A percentile compares a stretch with the other conserved stretches of the same genome.
Conservation (phyloP, 2,113 vertebrate genomes). For the Myrmecophaga tridactyla region DNA sequence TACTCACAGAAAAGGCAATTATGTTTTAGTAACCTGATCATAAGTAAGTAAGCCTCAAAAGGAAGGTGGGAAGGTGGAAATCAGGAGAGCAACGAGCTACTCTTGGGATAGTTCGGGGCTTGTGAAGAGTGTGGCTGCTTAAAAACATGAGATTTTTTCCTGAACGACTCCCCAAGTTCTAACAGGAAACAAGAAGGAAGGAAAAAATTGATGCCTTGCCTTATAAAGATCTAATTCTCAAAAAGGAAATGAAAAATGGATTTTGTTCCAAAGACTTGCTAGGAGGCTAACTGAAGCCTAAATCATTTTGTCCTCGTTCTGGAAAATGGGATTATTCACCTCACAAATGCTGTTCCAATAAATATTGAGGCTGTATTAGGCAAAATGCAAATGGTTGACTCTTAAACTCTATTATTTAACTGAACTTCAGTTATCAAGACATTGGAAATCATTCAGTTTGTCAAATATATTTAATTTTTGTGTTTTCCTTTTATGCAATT, state of each 20-base stretch:
- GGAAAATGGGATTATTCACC: neutral
- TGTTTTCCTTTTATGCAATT: slow-evolving; percentile 5
- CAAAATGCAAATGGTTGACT: neutral
- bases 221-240: neutral
- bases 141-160: neutral
- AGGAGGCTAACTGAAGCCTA: neutral
- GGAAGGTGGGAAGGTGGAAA: neutral
- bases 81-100: neutral
- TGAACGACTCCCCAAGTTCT: neutral
- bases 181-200: neutral
- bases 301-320: neutral
- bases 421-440: slow-evolving; percentile 21
- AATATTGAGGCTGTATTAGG: neutral
- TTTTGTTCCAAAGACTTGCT: neutral
- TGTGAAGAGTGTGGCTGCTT: neutral
- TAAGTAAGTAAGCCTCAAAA: neutral
- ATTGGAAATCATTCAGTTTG: slow-evolving; percentile 6
- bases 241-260: neutral
- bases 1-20: neutral
- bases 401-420: neutral
- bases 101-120: neutral
- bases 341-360: neutral
- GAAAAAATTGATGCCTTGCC: neutral
- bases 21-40: neutral
- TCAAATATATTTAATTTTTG: neutral